Percentiles rank a stretch among this genome's conserved stretches.
These are phyloP conservation scores for Mesoligia furuncula DNA, from an alignment of 2,888 invertebrate species.

Conservation along the genomic window DNA sequence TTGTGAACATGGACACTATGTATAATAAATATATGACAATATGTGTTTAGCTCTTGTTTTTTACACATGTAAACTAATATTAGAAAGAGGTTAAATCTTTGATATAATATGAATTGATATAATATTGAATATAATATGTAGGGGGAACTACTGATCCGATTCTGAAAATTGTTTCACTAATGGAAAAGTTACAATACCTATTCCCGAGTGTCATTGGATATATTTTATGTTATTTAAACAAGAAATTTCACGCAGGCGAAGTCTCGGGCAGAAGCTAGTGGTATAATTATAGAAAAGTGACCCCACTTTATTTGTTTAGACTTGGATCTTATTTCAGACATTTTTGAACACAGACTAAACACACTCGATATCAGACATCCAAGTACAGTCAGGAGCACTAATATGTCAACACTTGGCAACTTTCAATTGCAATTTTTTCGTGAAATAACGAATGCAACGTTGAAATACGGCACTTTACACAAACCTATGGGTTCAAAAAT, in stretches of 20 bases:
- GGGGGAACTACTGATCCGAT: too few species aligned
- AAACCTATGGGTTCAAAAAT: too few species aligned
- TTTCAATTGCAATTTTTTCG: too few species aligned
- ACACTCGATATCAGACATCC: slow-evolving; percentile 13
- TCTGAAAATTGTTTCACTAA: neutral
- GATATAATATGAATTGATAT: too few species aligned
- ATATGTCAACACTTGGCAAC: too few species aligned
- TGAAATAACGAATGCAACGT: too few species aligned
- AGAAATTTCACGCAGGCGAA: neutral
- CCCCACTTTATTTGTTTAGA: slow-evolving; percentile 13
- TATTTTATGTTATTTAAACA: neutral
- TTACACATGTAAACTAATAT: neutral
- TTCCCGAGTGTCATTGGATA: neutral
- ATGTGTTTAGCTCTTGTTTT: neutral
- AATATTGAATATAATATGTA: too few species aligned
- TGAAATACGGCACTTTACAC: too few species aligned
- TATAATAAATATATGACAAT: neutral
- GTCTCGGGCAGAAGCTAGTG: neutral
- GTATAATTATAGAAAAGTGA: neutral
- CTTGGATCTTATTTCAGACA: slow-evolving; percentile 35
- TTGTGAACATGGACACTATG: neutral
- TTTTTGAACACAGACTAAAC: slow-evolving; percentile 37
- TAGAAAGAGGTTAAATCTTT: too few species aligned
- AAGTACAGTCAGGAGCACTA: too few species aligned
- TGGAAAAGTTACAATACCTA: neutral